These are phyloP conservation scores for Oxystoma pomonae DNA, from an alignment of 2,888 invertebrate genomes.

Conservation along the genomic window DNA sequence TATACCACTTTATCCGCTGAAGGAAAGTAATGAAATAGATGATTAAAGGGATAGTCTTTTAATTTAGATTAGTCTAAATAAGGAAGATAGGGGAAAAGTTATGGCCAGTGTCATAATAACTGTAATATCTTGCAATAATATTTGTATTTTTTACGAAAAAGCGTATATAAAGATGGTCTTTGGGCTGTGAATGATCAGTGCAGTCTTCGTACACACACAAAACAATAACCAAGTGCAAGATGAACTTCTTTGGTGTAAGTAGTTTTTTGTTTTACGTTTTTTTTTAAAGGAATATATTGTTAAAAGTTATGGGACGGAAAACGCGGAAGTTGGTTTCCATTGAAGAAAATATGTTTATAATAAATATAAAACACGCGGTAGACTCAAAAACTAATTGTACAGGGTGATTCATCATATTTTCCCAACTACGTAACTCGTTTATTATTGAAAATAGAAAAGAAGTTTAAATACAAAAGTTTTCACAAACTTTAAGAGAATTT, in stretches of 20 bases:
- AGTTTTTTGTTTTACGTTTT: neutral
- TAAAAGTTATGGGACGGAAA: too few species aligned
- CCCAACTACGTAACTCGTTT: too few species aligned
- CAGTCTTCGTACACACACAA: conserved; percentile 15
- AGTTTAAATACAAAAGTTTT: too few species aligned
- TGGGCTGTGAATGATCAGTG: conserved; percentile 16
- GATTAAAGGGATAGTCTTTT: conserved; percentile 20
- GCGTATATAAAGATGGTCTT: conserved; percentile 13
- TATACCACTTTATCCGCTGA: neutral
- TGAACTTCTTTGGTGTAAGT: conserved; percentile 24
- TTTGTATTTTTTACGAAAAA: neutral
- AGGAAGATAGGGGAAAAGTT: conserved; percentile 27
- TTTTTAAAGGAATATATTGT: neutral
- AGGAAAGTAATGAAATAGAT: conserved; percentile 24
- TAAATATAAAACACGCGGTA: too few species aligned
- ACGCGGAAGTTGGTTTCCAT: too few species aligned
- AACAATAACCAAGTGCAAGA: conserved; percentile 16
- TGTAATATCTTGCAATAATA: conserved; percentile 19
- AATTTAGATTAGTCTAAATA: conserved; percentile 21
- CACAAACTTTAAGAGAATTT: too few species aligned
- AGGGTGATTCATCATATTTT: too few species aligned
- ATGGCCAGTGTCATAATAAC: conserved; percentile 24
- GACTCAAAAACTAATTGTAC: too few species aligned
- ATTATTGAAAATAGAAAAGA: too few species aligned
- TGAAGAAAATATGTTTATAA: too few species aligned